Evolutionary conservation across 1,140 invertebrate species (phyloP).

Genomic region (Calliphora vicina): DNA sequence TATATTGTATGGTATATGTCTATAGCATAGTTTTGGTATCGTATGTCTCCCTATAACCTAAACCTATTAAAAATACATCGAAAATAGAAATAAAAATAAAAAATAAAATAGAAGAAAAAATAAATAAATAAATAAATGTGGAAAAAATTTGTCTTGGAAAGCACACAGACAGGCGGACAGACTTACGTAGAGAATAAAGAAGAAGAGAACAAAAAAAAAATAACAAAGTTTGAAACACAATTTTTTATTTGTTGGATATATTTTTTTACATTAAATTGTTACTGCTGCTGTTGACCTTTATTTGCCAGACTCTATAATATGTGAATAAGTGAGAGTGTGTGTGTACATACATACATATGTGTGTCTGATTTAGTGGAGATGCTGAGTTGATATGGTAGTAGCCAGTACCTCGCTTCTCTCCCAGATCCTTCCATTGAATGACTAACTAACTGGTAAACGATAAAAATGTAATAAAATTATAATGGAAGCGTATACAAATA

Average conservation of each 20-base stretch:
- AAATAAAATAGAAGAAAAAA: conserved; percentile 18
- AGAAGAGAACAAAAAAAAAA: neutral
- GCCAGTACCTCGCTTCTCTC: neutral
- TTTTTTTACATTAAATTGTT: conserved; percentile 53
- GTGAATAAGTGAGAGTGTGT: conserved; percentile 2
- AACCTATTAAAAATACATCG: conserved; percentile 35
- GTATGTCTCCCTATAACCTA: conserved; percentile 30
- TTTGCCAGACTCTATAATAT: conserved; percentile 46
- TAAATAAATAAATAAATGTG: conserved; percentile 15
- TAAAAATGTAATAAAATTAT: conserved; percentile 36
- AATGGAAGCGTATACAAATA: conserved; percentile 15
- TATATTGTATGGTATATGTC: neutral
- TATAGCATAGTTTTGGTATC: conserved; percentile 22
- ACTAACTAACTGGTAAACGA: conserved; percentile 30
- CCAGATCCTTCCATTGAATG: neutral
- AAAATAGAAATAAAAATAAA: conserved; percentile 11
- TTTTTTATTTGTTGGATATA: conserved; percentile 33
- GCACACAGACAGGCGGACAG: conserved; percentile 6
- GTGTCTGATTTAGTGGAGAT: neutral
- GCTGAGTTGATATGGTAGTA: neutral
- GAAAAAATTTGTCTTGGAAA: conserved; percentile 28
- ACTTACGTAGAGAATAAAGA: neutral
- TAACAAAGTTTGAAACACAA: conserved; percentile 26
- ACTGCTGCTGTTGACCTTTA: conserved; percentile 62
- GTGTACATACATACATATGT: neutral